Percentiles rank a stretch among this genome's conserved stretches.
These are phyloP conservation scores for Rhadinocentrus ornatus DNA, from an alignment of 2,797 vertebrate genomes.

Conservation along the genomic window DNA sequence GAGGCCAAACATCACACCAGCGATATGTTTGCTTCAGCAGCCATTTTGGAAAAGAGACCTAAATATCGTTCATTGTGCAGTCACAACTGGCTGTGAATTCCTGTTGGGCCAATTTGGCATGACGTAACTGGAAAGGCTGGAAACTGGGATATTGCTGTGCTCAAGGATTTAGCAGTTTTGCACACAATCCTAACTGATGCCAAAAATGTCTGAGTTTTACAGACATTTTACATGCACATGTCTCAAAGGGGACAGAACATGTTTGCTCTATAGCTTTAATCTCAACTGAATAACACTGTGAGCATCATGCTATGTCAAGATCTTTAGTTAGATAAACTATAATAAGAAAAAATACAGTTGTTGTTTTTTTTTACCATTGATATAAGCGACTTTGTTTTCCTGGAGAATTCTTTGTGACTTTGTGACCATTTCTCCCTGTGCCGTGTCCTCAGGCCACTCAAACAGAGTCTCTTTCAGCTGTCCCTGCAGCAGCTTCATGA, in stretches of 20 bases:
- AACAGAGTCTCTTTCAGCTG: conserved; percentile 96
- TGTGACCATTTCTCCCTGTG: conserved; percentile 86
- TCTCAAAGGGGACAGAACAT: conserved; percentile 6
- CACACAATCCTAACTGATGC: background rate
- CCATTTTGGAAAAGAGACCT: conserved; percentile 10
- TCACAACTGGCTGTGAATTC: conserved; percentile 17
- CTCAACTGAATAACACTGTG: background rate
- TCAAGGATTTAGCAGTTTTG: background rate
- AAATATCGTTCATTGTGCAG: conserved; percentile 24
- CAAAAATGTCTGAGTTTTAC: background rate
- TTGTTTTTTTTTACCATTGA: conserved; percentile 90
- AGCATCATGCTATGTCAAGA: background rate
- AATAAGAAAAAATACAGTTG: background rate
- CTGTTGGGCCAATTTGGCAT: conserved; percentile 1
- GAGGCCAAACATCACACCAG: conserved; percentile 46
- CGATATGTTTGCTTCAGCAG: conserved; percentile 24
- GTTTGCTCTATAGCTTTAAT: conserved; percentile 12
- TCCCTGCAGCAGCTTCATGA: conserved; percentile 97
- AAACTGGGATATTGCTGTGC: conserved; percentile 8
- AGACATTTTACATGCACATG: conserved; percentile 16
- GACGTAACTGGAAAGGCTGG: conserved; percentile 7
- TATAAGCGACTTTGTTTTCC: conserved; percentile 94
- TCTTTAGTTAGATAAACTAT: background rate
- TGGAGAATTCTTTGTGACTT: conserved; percentile 91
- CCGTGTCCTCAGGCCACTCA: conserved; percentile 89